A percentile compares a stretch with the other conserved stretches of the same genome.
phyloP scores from a whole-genome alignment of 1,140 invertebrate genomes.

The Zaprionus africanus region DNA sequence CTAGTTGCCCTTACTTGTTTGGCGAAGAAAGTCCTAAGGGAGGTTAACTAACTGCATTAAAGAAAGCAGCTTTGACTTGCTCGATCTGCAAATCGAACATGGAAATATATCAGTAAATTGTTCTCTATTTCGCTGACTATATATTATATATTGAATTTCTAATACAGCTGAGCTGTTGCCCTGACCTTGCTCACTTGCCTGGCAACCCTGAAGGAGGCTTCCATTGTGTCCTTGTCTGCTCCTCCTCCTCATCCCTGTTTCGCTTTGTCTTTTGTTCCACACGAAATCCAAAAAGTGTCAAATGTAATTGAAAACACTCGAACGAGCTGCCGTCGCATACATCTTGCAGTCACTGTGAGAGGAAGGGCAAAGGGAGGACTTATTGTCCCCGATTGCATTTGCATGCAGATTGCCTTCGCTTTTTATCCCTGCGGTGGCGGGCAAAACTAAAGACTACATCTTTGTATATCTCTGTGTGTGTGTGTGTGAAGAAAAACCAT shows the following conservation, averaged over 20 bases:
- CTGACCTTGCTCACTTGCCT: conserved; percentile 53
- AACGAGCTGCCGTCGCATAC: conserved; percentile 27
- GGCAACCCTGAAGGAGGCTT: conserved; percentile 53
- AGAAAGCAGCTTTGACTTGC: too few relatives aligned
- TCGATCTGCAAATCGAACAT: background rate
- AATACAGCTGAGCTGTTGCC: background rate
- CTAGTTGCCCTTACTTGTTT: too few relatives aligned
- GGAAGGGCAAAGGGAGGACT: conserved; percentile 12
- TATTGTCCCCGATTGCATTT: conserved; percentile 67
- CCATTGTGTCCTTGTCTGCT: conserved; percentile 65
- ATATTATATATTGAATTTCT: background rate
- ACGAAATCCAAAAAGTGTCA: conserved; percentile 36
- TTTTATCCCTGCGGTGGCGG: conserved; percentile 5
- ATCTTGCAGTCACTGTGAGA: conserved; percentile 26
- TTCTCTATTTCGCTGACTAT: background rate
- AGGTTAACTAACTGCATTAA: too few relatives aligned
- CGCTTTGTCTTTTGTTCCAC: conserved; percentile 50
- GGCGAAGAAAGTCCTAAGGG: too few relatives aligned
- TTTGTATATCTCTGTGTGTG: background rate
- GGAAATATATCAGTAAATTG: background rate
- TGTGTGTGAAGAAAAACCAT: background rate
- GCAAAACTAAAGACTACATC: background rate
- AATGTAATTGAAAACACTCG: conserved; percentile 43
- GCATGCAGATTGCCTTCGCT: conserved; percentile 62
- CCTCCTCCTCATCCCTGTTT: background rate